phyloP scores from a whole-genome alignment of 2,888 invertebrate genomes.

The Troilus luridus region DNA sequence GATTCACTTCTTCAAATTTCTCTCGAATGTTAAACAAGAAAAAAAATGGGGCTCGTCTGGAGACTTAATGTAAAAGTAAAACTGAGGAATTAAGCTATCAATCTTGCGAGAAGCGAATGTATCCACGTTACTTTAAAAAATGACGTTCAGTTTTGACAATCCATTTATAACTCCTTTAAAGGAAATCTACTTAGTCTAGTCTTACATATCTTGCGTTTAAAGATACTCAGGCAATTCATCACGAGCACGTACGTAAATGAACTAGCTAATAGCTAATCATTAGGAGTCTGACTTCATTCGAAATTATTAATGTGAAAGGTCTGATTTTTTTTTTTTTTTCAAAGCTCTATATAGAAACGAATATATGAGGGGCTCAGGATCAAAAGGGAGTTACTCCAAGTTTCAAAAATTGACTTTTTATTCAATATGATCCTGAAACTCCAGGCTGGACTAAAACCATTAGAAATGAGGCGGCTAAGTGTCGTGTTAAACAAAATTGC shows the following conservation, averaged over 20 bases:
- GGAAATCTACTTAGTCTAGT: not conserved
- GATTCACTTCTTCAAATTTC: not conserved
- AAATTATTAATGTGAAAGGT: not conserved
- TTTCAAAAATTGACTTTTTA: too few relatives aligned
- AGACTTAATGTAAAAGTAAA: not conserved
- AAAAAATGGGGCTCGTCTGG: too few relatives aligned
- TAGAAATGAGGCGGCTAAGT: too few relatives aligned
- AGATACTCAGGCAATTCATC: not conserved
- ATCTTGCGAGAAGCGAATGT: not conserved
- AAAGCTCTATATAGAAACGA: too few relatives aligned
- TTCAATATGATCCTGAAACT: too few relatives aligned
- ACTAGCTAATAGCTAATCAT: not conserved
- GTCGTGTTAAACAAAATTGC: too few relatives aligned
- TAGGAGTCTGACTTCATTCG: not conserved
- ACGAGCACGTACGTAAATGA: not conserved
- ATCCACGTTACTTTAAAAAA: not conserved
- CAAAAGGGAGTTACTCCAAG: too few relatives aligned
- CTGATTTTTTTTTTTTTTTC: too few relatives aligned
- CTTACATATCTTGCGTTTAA: not conserved
- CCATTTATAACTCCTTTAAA: not conserved
- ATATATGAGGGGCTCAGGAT: too few relatives aligned
- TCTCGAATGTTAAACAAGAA: not conserved
- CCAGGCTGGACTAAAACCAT: too few relatives aligned
- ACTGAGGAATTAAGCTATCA: not conserved
- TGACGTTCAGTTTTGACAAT: not conserved